Base-by-base conservation (phyloP, 1,140 invertebrate genomes). In the Rhagoletis zephyria region DNA sequence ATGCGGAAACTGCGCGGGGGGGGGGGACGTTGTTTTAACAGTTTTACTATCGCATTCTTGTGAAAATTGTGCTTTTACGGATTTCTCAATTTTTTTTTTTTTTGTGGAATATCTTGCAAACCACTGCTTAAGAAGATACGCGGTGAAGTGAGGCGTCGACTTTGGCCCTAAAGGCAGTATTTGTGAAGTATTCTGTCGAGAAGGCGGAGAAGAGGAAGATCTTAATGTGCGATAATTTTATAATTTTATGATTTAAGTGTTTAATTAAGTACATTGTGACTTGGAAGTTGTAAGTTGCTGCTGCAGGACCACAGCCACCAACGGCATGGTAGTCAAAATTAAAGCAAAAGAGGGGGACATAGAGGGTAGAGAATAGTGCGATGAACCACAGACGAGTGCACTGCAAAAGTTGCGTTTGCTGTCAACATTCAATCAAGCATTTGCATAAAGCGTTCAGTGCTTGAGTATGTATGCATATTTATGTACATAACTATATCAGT, bases 231-330 rank as follows among this genome's bases (percentile, higher is more conserved):
- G 85, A 85, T 85, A 85, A 85, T 85, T 74, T 74, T 74, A 60
- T 85, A 85, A 85, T 85, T 87, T 87, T 87, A 87, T 87, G 86
- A 87, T 87, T 87, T 87, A 70, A 87, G 65, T 87, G 64, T 87
- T 87, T 87, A 87, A 87, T 87, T 87, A 87, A 87, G 86, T 70
- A 87, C 67, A 87, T 87, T 87, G 86, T 59, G 65, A 87, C 51
- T 74, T 59, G 56, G 48, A 81, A 81, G 74, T 81, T 81, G 74
- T 81, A n/a, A 51, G 74, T n/a, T 81, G 9, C 16, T 67, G 64
- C 4, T 67, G 74, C n/a, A 7, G n/a, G 30, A 30, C 48, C 9
- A 9, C 40, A 14, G 67, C 30, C 67, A n/a, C 14, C 48, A 30
- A 56, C 30, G 56, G 74, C 5, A 16, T 56, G 56, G 45, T 59